A percentile compares a stretch with the other conserved stretches of the same genome.
These are phyloP conservation scores for Aphaenogaster rudis DNA, from an alignment of 1,140 invertebrate species.

Conservation along the genomic window DNA sequence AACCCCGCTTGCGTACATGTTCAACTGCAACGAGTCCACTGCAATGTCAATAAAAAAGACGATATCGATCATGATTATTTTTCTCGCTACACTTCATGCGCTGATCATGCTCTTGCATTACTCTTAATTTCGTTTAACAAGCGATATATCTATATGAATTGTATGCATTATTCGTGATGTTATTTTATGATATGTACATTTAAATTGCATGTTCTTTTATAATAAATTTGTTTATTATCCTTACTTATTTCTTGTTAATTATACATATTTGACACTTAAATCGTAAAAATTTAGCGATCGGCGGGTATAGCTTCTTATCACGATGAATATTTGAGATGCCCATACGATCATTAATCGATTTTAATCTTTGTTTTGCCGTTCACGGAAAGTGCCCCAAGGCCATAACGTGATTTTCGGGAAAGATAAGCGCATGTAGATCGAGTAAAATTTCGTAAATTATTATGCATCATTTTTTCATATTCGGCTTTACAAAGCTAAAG, in stretches of 20 bases:
- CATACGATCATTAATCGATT: slow-evolving; percentile 18
- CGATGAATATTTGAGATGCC: slow-evolving; percentile 3
- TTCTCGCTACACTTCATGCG: background rate
- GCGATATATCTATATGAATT: background rate
- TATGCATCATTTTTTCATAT: background rate
- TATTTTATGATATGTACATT: background rate
- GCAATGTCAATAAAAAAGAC: slow-evolving; percentile 75
- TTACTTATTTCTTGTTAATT: slow-evolving; percentile 1
- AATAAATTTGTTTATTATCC: background rate
- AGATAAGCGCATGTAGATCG: slow-evolving; percentile 14
- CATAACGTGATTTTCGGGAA: background rate
- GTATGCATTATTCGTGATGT: background rate
- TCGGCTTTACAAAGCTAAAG: background rate
- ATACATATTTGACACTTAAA: background rate
- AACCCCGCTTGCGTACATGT: slow-evolving; percentile 81
- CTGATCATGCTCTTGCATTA: slow-evolving; percentile 13
- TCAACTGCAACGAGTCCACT: slow-evolving; percentile 86
- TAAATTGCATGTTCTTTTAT: background rate
- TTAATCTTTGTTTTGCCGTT: slow-evolving; percentile 29
- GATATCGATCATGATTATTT: slow-evolving; percentile 41
- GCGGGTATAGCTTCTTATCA: slow-evolving; percentile 11
- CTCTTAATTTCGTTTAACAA: background rate
- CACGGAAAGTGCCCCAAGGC: background rate
- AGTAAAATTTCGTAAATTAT: slow-evolving; percentile 31
- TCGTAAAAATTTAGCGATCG: slow-evolving; percentile 25